A percentile compares a stretch with the other conserved stretches of the same genome.
Conservation (phyloP, 2,888 invertebrate species). For the Cacoxenus indagator region DNA sequence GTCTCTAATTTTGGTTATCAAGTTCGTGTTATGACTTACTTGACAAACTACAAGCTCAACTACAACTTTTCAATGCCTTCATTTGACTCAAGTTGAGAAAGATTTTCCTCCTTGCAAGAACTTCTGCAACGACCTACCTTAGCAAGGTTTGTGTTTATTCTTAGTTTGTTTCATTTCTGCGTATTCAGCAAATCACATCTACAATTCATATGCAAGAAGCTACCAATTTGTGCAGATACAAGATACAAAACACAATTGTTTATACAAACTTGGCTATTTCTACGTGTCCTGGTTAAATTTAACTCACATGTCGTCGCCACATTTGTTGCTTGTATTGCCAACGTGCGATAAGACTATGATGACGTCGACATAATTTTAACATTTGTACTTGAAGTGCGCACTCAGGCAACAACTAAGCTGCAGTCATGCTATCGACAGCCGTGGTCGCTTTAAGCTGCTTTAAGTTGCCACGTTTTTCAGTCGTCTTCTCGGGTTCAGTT, state of each 20-base stretch:
- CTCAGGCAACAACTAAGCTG: not conserved
- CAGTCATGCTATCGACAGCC: not conserved
- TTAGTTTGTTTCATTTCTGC: not conserved
- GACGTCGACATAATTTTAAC: not conserved
- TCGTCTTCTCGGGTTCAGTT: not conserved
- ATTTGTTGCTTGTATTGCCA: not conserved
- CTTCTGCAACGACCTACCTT: no score
- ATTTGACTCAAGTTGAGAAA: no score
- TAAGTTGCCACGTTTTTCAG: not conserved
- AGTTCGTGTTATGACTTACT: no score
- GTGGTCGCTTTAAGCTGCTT: not conserved
- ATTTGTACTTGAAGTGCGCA: not conserved
- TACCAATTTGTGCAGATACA: not conserved
- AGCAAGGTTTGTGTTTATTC: no score
- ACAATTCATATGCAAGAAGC: conserved; percentile 1
- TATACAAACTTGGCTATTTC: not conserved
- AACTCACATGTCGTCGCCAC: not conserved
- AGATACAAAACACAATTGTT: not conserved
- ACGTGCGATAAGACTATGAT: not conserved
- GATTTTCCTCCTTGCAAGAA: no score
- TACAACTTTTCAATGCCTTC: no score
- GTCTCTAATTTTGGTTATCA: no score
- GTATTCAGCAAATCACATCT: not conserved
- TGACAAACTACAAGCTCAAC: no score
- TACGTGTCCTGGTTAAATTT: not conserved